Evolutionary conservation across 2,888 invertebrate genomes (phyloP).

Genomic region (Cerceris rybyensis): DNA sequence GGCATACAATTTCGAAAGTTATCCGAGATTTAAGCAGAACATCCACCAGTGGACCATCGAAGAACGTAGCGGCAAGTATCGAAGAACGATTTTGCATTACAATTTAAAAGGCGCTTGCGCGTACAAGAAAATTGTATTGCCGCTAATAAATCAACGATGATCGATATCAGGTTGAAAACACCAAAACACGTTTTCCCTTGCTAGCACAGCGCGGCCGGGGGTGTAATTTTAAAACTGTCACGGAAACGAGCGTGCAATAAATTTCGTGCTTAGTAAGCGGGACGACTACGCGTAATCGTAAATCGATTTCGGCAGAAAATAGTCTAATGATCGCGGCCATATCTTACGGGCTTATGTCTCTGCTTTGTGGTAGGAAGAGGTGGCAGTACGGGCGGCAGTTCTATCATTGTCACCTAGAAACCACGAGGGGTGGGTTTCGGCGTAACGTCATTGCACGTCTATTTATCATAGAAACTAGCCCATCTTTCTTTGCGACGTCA

Average conservation of each 20-base stretch:
- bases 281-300: conserved; percentile 31
- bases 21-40: no score
- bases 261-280: conserved; percentile 22
- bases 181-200: neutral
- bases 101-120: neutral
- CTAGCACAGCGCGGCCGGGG: neutral
- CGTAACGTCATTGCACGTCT: conserved; percentile 58
- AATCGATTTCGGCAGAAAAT: conserved; percentile 63
- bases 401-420: conserved; percentile 62
- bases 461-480: conserved; percentile 60
- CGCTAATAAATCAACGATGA: neutral
- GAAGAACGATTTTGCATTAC: neutral
- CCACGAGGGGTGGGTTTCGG: conserved; percentile 43
- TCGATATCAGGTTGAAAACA: neutral
- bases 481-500: conserved; percentile 49
- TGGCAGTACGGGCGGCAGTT: conserved; percentile 47
- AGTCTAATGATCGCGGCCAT: conserved; percentile 61
- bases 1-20: no score
- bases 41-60: no score
- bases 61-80: no score
- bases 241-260: conserved; percentile 2
- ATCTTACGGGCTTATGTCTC: conserved; percentile 56
- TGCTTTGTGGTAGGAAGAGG: conserved; percentile 29
- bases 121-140: neutral
- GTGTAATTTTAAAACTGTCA: conserved; percentile 2